phyloP scores from a whole-genome alignment of 2,888 invertebrate species.

The Zhuqinia jingwanae region DNA sequence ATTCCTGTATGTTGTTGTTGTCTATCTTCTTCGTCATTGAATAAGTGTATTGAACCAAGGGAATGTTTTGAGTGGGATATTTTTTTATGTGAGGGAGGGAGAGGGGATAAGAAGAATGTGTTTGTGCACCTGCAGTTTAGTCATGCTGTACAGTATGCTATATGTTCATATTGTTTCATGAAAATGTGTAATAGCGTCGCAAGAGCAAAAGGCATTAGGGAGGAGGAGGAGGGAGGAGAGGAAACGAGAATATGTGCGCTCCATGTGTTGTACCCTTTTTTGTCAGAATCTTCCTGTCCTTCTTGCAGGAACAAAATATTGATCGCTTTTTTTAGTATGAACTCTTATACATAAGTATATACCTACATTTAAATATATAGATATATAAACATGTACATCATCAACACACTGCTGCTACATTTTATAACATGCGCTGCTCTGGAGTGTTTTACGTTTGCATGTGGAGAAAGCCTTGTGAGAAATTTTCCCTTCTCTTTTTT shows the following conservation, averaged over 20 bases:
- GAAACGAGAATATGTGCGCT: conserved; percentile 19
- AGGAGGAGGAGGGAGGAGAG: not conserved
- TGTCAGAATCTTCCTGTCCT: conserved; percentile 67
- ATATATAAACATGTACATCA: not conserved
- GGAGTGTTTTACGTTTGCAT: conserved; percentile 51
- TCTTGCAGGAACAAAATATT: conserved; percentile 69
- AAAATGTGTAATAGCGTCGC: not conserved
- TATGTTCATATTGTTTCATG: conserved; percentile 15
- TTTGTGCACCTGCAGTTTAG: conserved; percentile 44
- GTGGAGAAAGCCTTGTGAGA: conserved; percentile 55
- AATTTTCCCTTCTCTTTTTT: conserved; percentile 54
- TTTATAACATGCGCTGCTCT: conserved; percentile 24
- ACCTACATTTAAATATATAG: not conserved
- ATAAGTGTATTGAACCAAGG: conserved; percentile 51
- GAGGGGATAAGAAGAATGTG: not conserved
- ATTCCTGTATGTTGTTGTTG: conserved; percentile 47
- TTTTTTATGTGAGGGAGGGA: not conserved
- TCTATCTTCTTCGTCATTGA: conserved; percentile 11
- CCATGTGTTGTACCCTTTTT: conserved; percentile 63
- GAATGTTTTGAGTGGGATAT: conserved; percentile 4
- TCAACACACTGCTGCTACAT: too few relatives aligned
- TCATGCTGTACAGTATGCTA: conserved; percentile 8
- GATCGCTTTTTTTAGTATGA: conserved; percentile 45
- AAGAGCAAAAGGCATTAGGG: not conserved
- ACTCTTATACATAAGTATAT: conserved; percentile 9